These are phyloP conservation scores for Lepus townsendii DNA, from an alignment of 2,797 vertebrate species.

Conservation along the genomic window DNA sequence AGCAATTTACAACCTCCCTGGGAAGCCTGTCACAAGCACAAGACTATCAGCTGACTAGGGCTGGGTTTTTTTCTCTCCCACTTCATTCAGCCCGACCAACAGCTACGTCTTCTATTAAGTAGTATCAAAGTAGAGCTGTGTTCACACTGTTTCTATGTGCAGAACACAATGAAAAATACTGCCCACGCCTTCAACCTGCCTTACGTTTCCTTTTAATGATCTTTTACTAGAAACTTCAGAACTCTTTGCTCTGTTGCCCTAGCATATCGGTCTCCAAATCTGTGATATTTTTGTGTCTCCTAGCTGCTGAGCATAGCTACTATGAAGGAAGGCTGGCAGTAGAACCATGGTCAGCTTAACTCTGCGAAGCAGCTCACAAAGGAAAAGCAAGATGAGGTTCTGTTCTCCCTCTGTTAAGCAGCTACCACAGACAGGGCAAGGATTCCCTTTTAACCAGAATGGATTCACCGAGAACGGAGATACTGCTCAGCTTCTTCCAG, in stretches of 20 bases:
- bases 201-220: background rate
- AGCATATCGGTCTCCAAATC: background rate
- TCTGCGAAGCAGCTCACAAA: background rate
- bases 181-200: background rate
- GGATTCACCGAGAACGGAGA: background rate
- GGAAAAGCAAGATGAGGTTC: background rate
- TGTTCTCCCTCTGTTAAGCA: background rate
- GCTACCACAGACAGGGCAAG: background rate
- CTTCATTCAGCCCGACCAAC: background rate
- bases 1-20: constrained; percentile 37
- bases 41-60: constrained; percentile 81
- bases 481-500: background rate
- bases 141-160: background rate
- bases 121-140: background rate
- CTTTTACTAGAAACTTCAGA: constrained; percentile 18
- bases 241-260: background rate
- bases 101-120: constrained; percentile 12
- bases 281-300: constrained; percentile 20
- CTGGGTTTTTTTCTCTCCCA: background rate
- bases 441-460: background rate
- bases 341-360: background rate
- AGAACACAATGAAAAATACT: background rate
- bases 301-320: background rate
- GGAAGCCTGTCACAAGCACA: constrained; percentile 77
- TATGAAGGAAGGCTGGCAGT: background rate